Percentiles rank a stretch among this genome's conserved stretches.
These are phyloP conservation scores for Xiphophorus hellerii DNA, from an alignment of 2,113 vertebrate species.

Conservation along the genomic window DNA sequence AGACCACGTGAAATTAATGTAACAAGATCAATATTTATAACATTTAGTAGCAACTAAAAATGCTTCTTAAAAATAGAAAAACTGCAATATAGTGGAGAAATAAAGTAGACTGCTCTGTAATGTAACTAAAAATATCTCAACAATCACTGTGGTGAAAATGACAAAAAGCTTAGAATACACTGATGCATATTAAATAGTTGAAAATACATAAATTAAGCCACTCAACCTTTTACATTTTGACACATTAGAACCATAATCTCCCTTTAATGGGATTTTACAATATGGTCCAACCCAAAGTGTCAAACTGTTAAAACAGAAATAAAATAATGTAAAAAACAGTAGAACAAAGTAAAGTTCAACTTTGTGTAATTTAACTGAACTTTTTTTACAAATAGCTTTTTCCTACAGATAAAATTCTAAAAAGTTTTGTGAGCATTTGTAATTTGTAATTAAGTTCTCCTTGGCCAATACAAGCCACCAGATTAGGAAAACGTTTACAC, in stretches of 20 bases:
- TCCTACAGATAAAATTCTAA: not conserved
- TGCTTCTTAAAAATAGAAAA: not conserved
- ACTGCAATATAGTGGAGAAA: not conserved
- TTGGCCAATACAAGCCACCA: not conserved
- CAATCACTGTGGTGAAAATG: too few species aligned
- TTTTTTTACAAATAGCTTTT: too few species aligned
- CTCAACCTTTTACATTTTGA: too few species aligned
- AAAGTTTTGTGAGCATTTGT: not conserved
- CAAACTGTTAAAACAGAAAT: too few species aligned
- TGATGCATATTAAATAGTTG: too few species aligned
- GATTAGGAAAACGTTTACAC: not conserved
- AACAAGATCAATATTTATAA: conserved; percentile 25
- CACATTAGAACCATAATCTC: too few species aligned
- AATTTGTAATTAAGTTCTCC: not conserved
- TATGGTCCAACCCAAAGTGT: not conserved
- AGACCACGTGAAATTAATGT: conserved; percentile 17
- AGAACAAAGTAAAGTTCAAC: too few species aligned
- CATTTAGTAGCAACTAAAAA: conserved; percentile 1
- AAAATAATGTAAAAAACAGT: too few species aligned
- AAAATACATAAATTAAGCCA: too few species aligned
- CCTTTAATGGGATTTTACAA: not conserved
- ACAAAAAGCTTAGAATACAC: too few species aligned
- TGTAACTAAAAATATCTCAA: not conserved
- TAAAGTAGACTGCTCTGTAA: not conserved
- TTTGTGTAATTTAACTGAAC: too few species aligned